Evolutionary conservation across 2,797 vertebrate species (phyloP), one percentile per base, ranked within the genome.

Genomic region (Ficedula albicollis): DNA sequence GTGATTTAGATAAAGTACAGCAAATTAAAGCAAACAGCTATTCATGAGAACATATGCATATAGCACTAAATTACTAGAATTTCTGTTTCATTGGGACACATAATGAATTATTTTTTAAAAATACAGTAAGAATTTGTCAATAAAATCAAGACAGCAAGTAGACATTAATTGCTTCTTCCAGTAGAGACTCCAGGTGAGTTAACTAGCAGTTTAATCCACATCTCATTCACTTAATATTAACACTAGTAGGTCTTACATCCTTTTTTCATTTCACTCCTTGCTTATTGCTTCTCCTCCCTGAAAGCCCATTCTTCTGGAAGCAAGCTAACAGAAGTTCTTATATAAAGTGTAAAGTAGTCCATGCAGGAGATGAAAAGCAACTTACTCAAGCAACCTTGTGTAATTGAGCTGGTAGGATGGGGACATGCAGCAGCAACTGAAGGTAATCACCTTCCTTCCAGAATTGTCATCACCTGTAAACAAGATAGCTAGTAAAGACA

Each of bases 351-450:
- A 58, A 83, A 83, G 76, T 9, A 88, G 15, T 59, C 76, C 38
- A 86, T 1, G 7, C 5, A 59, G 43, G 25, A 43, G 29, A 74
- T 2, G 3, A 29, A 70, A 15, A 74, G 15, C 63, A 21, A 97
- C 98, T 97, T 95, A 99, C 99, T 98, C 98, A 16, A 99, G 97
- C 39, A 99, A 97, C 18, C 97, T 97, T 14, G 86, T 98, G 94
- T 99, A 99, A 97, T 99, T 98, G 60, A 99, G 98, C 97, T 99
- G 98, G 64, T 99, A 98, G 4, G 98, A 98, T 1, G 98, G 98
- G 5, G 99, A 99, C 97, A 99, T 94, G 87, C 97, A 97, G 93
- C 98, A 99, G 97, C 99, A 99, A 95, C 98, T 99, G 97, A 99
- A 99, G 22, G 97, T 96, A 72, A 99, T 97, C 82, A 99, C 83